Base-by-base conservation (phyloP, 2,797 vertebrate species). In the Falco rusticolus region DNA sequence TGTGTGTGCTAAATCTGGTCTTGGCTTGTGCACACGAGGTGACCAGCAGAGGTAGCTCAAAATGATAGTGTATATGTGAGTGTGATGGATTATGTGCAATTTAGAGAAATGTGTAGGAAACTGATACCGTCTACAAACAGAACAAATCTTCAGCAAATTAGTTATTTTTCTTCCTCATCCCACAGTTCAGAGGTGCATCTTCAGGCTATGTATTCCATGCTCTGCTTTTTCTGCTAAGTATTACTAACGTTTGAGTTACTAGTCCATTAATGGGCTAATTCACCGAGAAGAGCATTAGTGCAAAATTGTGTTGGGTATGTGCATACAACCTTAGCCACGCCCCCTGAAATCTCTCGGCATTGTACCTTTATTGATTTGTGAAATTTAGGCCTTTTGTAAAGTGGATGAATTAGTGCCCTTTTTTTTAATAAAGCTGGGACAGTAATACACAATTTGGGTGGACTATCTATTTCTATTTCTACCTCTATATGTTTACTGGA, bases 41-140 rank as follows among this genome's bases (percentile, higher is more conserved):
- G 57, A 3, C 13, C 43, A 3, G 37, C 43, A 45, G 34, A 54
- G 31, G 31, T 17, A 1, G 16, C 25, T 82, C 41, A 6, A 2
- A 39, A 31, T 1, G 6, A 15, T 2, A 8, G 37, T 2, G 29
- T 45, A 5, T 16, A 4, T 4, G 6, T 34, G 9, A 34, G 47
- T 5, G 13, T 45, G 53, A 15, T 3, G 17, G 26, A n/a, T 11
- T 16, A 9, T 12, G 0, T 26, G 17, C 1, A 2, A 3, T 24
- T 70, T 41, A 54, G 53, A 47, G 17, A 63, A 69, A 16, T 11
- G 6, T 0, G 0, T 10, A 1, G 9, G 5, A 18, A 66, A 33
- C 39, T 15, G 25, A 5, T 7, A 2, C 65, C 6, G 51, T 53
- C 3, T 9, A 7, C 19, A 34, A 17, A 51, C 16, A 45, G 18